Percentiles rank a stretch among this genome's conserved stretches.
These are phyloP conservation scores for Lichenostomus cassidix DNA, from an alignment of 2,113 vertebrate species.

Conservation along the genomic window DNA sequence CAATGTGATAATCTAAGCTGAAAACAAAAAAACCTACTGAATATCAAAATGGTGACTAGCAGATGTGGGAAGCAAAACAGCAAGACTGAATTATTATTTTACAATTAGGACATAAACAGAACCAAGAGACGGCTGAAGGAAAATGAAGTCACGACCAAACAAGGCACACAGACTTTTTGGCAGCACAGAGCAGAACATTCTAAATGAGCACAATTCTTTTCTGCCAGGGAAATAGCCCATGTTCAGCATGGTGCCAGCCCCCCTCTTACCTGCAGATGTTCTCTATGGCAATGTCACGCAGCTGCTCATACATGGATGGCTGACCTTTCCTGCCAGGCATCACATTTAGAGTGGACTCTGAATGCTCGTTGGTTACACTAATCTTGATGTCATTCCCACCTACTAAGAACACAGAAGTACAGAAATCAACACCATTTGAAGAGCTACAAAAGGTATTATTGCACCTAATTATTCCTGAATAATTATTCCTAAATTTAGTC, in stretches of 20 bases:
- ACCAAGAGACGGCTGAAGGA: background rate
- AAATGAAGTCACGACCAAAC: background rate
- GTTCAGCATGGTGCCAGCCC: rapidly evolving
- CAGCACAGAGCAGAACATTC: background rate
- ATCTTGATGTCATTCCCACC: constrained; percentile 91
- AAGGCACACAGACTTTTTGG: background rate
- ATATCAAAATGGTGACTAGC: background rate
- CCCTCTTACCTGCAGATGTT: constrained; percentile 91
- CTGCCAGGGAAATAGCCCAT: rapidly evolving
- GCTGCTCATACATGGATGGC: constrained; percentile 95
- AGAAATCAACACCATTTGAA: background rate
- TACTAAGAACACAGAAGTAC: constrained; percentile 15
- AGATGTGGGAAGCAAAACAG: background rate
- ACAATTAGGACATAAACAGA: background rate
- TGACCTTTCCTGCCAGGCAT: constrained; percentile 87
- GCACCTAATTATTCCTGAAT: background rate
- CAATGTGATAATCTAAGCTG: background rate
- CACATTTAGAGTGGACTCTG: constrained; percentile 86
- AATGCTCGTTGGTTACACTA: constrained; percentile 91
- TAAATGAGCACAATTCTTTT: rapidly evolving
- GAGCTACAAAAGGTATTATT: background rate
- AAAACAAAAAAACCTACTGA: background rate
- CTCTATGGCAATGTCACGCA: constrained; percentile 93
- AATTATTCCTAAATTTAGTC: background rate
- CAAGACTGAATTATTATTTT: background rate